phyloP scores from a whole-genome alignment of 2,113 vertebrate species.

The Microcebus jonahi region DNA sequence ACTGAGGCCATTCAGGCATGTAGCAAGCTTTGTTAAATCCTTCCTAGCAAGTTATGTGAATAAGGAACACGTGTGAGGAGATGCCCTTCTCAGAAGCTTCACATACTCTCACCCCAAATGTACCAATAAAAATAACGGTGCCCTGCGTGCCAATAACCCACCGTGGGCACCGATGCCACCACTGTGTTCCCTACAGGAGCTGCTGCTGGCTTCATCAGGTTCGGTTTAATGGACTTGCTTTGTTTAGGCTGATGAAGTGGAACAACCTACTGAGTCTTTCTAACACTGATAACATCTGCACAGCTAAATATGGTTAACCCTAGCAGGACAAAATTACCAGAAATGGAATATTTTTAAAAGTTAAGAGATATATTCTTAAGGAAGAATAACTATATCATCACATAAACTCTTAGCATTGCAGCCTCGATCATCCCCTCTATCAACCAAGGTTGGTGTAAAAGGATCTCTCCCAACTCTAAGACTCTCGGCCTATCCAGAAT shows the following conservation, averaged over 20 bases:
- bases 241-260: conserved; percentile 68
- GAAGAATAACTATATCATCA: neutral
- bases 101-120: neutral
- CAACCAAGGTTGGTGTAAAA: neutral
- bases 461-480: neutral
- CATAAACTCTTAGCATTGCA: neutral
- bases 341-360: neutral
- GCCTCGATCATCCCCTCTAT: neutral
- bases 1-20: accelerated
- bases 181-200: no score
- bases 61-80: neutral
- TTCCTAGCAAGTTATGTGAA: neutral
- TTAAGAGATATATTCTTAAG: neutral
- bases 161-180: neutral
- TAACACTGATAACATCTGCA: conserved; percentile 55
- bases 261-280: conserved; percentile 63
- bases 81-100: neutral
- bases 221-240: conserved; percentile 37
- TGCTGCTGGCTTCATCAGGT: neutral
- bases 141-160: neutral
- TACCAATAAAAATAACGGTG: neutral
- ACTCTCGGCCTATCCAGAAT: neutral
- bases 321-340: conserved; percentile 14
- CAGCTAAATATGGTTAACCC: conserved; percentile 57
- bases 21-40: neutral